Percentiles rank a stretch among this genome's conserved stretches.
These are phyloP conservation scores for Dynastes grantii DNA, from an alignment of 2,888 invertebrate genomes.

Conservation along the genomic window DNA sequence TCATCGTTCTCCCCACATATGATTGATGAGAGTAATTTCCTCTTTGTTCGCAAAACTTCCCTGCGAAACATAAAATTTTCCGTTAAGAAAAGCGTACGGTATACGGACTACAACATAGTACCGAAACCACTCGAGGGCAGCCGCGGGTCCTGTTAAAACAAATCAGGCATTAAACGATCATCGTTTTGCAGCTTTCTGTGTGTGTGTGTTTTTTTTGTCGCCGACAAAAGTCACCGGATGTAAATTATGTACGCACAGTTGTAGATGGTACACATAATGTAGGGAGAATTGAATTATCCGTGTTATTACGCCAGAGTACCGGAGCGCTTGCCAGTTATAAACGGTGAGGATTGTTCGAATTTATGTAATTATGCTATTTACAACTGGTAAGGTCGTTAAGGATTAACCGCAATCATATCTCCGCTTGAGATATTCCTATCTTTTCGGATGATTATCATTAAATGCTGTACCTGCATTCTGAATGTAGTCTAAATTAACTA, in stretches of 20 bases:
- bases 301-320: constrained; percentile 8
- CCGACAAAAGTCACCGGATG: constrained; percentile 12
- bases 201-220: constrained; percentile 3
- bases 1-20: not conserved
- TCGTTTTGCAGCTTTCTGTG: constrained; percentile 13
- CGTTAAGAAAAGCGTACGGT: constrained; percentile 21
- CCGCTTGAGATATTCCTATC: too few relatives aligned
- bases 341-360: not conserved
- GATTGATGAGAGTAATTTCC: constrained; percentile 45
- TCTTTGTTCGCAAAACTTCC: constrained; percentile 33
- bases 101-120: not conserved
- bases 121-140: not conserved
- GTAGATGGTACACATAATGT: constrained; percentile 25
- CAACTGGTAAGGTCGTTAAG: constrained; percentile 25
- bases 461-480: too few relatives aligned
- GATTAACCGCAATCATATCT: constrained; percentile 5
- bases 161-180: constrained; percentile 36
- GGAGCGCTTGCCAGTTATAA: not conserved
- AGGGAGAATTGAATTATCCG: constrained; percentile 33
- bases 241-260: constrained; percentile 16
- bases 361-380: constrained; percentile 23
- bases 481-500: too few relatives aligned
- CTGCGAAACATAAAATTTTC: constrained; percentile 42
- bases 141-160: constrained; percentile 20
- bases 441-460: too few relatives aligned